A percentile compares a stretch with the other conserved stretches of the same genome.
Conservation (phyloP, 1,140 invertebrate genomes). For the Achroia grisella region DNA sequence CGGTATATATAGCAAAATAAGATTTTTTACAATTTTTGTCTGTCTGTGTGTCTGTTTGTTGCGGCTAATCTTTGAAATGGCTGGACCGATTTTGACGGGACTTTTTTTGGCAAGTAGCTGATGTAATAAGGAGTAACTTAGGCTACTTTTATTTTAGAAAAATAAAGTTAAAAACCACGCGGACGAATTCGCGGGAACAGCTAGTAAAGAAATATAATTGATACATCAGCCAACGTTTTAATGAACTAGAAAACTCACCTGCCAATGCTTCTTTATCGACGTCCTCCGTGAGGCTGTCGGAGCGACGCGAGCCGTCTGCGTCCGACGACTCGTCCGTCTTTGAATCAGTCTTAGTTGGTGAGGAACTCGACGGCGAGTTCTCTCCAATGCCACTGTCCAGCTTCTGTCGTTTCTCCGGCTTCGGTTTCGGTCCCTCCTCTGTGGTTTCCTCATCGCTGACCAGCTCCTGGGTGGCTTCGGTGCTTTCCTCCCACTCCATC, state of each 20-base stretch:
- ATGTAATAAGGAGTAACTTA: too few species aligned
- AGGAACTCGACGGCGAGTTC: conserved; percentile 33
- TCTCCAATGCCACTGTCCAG: conserved; percentile 76
- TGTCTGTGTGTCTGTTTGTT: too few species aligned
- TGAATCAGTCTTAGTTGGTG: conserved; percentile 16
- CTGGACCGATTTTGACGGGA: too few species aligned
- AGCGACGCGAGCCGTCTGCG: conserved; percentile 9
- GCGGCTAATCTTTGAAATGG: too few species aligned
- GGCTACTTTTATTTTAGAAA: too few species aligned
- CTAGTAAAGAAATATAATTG: too few species aligned
- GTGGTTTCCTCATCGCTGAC: conserved; percentile 30
- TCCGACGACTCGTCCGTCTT: conserved; percentile 9
- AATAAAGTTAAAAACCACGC: too few species aligned
- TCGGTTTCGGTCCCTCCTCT: conserved; percentile 3
- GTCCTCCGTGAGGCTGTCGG: conserved; percentile 13
- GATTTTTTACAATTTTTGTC: too few species aligned
- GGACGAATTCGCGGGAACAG: too few species aligned
- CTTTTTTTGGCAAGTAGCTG: too few species aligned
- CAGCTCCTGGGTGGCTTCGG: conserved; percentile 1
- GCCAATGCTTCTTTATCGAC: not conserved
- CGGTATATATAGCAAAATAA: too few species aligned
- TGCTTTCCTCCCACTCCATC: conserved; percentile 24
- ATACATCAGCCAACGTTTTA: not conserved
- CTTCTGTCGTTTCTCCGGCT: conserved; percentile 72
- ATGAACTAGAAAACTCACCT: not conserved